Conservation (phyloP, 2,888 invertebrate genomes). For the Noctuana brunneofusca region DNA sequence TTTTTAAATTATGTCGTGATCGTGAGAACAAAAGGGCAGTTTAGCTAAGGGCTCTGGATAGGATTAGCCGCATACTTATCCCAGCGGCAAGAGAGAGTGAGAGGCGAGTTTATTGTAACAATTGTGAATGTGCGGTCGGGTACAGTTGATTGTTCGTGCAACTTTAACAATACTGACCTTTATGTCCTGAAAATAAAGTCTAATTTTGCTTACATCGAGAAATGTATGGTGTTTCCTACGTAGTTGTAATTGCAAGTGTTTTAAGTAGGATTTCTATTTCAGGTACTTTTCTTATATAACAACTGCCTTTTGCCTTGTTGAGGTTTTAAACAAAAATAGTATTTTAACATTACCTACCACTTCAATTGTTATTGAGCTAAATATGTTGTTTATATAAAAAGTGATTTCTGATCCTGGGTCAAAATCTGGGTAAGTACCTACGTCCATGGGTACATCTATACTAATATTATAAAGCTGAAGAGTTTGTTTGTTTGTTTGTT, state of each 20-base stretch:
- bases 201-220: background rate
- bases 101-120: slow-evolving; percentile 50
- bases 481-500: no score
- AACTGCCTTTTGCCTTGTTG: background rate
- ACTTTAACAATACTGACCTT: slow-evolving; percentile 19
- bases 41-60: slow-evolving; percentile 36
- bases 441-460: no score
- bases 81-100: slow-evolving; percentile 43
- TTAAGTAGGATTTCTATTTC: slow-evolving; percentile 27
- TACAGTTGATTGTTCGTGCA: slow-evolving; percentile 22
- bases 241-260: slow-evolving; percentile 31
- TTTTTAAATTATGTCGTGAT: slow-evolving; percentile 2
- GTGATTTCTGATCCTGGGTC: no score
- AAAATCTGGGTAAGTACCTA: no score
- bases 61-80: slow-evolving; percentile 47
- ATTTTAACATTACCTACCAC: background rate
- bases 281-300: slow-evolving; percentile 5
- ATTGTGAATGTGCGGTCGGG: slow-evolving; percentile 43
- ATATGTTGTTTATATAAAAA: no score
- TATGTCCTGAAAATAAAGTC: slow-evolving; percentile 6
- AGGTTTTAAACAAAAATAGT: background rate
- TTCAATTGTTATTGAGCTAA: background rate
- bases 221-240: background rate
- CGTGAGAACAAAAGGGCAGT: background rate
- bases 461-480: no score